Conservation (phyloP, 2,113 vertebrate species). For the Dicerorhinus sumatrensis region DNA sequence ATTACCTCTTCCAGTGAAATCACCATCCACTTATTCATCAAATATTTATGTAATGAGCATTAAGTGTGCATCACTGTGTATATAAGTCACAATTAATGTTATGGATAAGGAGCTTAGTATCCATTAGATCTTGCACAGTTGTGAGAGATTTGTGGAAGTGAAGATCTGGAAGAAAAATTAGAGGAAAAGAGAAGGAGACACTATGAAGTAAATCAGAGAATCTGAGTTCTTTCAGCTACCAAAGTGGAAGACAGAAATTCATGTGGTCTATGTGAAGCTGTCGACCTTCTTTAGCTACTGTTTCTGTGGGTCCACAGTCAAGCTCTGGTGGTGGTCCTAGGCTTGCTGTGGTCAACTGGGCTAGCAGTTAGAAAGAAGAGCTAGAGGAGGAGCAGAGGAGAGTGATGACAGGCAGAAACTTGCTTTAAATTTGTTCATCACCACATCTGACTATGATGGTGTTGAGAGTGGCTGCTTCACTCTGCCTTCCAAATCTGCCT, state of each 20-base stretch:
- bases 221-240: background rate
- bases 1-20: background rate
- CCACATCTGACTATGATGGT: background rate
- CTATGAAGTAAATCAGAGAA: background rate
- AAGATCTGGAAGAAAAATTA: background rate
- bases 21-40: background rate
- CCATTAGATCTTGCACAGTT: background rate
- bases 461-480: background rate
- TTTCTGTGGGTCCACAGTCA: background rate
- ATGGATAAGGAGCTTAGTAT: background rate
- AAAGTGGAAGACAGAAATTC: background rate
- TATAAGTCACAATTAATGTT: background rate
- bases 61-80: background rate
- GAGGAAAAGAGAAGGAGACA: background rate
- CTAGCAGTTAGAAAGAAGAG: background rate
- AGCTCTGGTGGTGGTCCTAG: background rate
- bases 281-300: background rate
- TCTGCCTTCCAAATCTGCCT: background rate
- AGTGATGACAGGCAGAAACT: fast-evolving
- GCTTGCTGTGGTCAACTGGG: background rate
- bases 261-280: background rate
- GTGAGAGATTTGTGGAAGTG: background rate
- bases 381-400: background rate
- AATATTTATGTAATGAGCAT: background rate
- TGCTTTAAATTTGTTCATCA: background rate